These are phyloP conservation scores for Panthera tigris DNA, from an alignment of 2,113 vertebrate species.

Conservation along the genomic window DNA sequence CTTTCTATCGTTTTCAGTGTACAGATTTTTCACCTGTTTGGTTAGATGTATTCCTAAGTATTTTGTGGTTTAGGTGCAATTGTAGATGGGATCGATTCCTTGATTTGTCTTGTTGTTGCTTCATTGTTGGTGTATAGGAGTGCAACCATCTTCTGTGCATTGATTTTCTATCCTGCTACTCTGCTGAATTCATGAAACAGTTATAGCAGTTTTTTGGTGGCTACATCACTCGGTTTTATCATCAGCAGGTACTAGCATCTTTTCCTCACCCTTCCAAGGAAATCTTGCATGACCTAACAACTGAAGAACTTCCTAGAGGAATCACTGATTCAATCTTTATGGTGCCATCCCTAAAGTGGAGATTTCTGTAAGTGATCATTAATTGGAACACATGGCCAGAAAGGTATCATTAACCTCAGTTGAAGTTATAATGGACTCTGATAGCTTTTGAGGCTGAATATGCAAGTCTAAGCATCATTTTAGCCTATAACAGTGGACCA, in stretches of 20 bases:
- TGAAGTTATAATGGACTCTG: background rate
- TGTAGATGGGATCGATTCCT: no score
- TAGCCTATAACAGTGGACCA: background rate
- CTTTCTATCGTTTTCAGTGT: no score
- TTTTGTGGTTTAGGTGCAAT: no score
- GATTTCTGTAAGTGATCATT: background rate
- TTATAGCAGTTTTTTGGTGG: no score
- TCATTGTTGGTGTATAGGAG: no score
- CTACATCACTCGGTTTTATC: background rate
- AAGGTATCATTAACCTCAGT: background rate
- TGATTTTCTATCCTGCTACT: no score
- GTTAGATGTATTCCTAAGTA: no score
- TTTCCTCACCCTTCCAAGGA: background rate
- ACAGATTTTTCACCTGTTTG: no score
- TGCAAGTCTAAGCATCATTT: background rate
- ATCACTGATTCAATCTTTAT: background rate
- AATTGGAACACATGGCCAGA: background rate
- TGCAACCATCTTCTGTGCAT: no score
- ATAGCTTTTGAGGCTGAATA: background rate
- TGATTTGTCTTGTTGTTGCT: no score
- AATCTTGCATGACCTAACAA: background rate
- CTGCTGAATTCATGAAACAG: no score
- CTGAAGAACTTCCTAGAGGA: background rate
- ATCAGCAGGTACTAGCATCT: background rate
- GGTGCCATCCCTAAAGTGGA: background rate